Evolutionary conservation across 2,888 invertebrate species (phyloP).

Genomic region (Pyrrhia umbra): DNA sequence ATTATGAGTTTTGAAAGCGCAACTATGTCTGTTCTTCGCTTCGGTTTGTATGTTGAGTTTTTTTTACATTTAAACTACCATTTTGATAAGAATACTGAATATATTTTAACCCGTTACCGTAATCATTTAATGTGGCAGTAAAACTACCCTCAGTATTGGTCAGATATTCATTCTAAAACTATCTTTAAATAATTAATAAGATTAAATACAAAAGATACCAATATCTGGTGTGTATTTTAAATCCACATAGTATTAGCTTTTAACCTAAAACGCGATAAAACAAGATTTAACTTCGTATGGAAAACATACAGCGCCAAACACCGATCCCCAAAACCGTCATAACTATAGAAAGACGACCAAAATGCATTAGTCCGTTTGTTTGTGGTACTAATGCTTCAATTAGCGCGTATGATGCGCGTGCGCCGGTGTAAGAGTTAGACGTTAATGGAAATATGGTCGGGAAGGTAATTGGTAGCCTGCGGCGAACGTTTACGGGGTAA

Average conservation of each 20-base stretch:
- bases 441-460: slow-evolving; percentile 43
- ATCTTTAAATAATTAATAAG: no score
- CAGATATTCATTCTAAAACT: no score
- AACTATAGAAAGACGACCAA: slow-evolving; percentile 47
- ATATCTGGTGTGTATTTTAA: no score
- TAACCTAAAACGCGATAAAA: slow-evolving; percentile 11
- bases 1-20: no score
- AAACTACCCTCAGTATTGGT: no score
- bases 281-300: background rate
- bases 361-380: slow-evolving; percentile 61
- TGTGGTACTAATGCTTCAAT: slow-evolving; percentile 61
- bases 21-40: no score
- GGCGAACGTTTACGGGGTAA: slow-evolving; percentile 15
- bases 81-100: no score
- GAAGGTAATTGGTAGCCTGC: slow-evolving; percentile 31
- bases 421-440: slow-evolving; percentile 9
- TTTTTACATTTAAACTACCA: no score
- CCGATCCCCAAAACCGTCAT: slow-evolving; percentile 32
- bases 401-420: slow-evolving; percentile 47
- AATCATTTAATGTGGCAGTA: no score
- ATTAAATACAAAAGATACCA: no score
- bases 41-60: no score
- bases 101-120: no score
- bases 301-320: slow-evolving; percentile 11
- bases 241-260: slow-evolving; percentile 3